These are phyloP conservation scores for Apteryx owenii DNA, from an alignment of 2,113 vertebrate species.

Conservation along the genomic window DNA sequence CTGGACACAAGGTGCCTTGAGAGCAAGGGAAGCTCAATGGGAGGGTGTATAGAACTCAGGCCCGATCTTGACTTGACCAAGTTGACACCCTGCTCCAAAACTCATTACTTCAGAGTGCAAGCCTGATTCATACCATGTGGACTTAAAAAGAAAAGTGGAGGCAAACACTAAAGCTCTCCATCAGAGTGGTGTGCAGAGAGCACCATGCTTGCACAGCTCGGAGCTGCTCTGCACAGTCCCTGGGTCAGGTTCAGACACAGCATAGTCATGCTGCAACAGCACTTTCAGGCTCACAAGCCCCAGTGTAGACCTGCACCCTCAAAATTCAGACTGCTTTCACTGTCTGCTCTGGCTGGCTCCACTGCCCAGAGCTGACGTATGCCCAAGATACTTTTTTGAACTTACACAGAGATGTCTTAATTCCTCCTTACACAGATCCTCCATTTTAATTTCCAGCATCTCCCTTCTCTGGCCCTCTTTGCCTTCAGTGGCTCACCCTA, in stretches of 20 bases:
- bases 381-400: background rate
- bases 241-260: background rate
- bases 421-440: background rate
- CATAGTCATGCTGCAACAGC: accelerated
- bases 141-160: background rate
- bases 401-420: accelerated
- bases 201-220: accelerated
- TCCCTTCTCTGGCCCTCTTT: background rate
- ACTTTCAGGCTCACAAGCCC: accelerated
- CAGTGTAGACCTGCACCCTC: accelerated
- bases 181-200: accelerated
- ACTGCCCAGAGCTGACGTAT: background rate
- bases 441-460: accelerated
- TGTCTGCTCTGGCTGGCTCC: background rate
- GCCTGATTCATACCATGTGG: accelerated
- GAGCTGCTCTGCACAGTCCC: background rate
- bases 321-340: no score
- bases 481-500: background rate
- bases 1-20: background rate
- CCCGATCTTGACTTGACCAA: background rate
- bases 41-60: accelerated
- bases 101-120: accelerated
- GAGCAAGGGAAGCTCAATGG: accelerated
- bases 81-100: background rate
- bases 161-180: accelerated